A percentile compares a stretch with the other conserved stretches of the same genome.
Conservation (phyloP, 1,140 invertebrate genomes). For the Scaptodrosophila lebanonensis region DNA sequence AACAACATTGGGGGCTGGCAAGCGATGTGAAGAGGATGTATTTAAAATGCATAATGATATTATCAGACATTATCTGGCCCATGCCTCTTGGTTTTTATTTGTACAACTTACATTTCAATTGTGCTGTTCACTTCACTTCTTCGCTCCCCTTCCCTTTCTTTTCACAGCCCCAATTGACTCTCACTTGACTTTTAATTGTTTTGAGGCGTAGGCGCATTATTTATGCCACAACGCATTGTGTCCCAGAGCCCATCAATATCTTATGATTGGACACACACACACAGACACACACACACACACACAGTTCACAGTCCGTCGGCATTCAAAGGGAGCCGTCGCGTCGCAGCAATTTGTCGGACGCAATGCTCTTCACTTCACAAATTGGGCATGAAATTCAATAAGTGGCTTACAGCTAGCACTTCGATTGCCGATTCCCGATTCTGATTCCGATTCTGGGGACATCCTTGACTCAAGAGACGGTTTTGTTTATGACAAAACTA, state of each 20-base stretch:
- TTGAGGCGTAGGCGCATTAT: conserved; percentile 44
- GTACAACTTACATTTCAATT: too few species aligned
- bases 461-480: background rate
- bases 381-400: conserved; percentile 69
- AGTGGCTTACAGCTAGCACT: too few species aligned
- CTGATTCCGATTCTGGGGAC: too few species aligned
- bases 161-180: too few species aligned
- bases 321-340: conserved; percentile 12
- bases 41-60: too few species aligned
- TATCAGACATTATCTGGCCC: too few species aligned
- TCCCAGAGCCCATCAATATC: conserved; percentile 45
- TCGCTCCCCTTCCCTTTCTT: background rate
- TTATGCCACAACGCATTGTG: conserved; percentile 28
- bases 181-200: conserved; percentile 41
- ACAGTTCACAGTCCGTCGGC: conserved; percentile 21
- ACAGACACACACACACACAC: conserved; percentile 13
- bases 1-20: too few species aligned
- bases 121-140: conserved; percentile 63
- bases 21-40: too few species aligned
- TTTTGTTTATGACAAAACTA: conserved; percentile 10
- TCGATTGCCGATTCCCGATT: too few species aligned
- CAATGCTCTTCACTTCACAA: too few species aligned
- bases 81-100: too few species aligned
- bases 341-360: too few species aligned
- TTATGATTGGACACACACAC: conserved; percentile 30